Evolutionary conservation across 2,797 vertebrate species (phyloP), one percentile per base, ranked within the genome.

Genomic region (Trachurus trachurus): DNA sequence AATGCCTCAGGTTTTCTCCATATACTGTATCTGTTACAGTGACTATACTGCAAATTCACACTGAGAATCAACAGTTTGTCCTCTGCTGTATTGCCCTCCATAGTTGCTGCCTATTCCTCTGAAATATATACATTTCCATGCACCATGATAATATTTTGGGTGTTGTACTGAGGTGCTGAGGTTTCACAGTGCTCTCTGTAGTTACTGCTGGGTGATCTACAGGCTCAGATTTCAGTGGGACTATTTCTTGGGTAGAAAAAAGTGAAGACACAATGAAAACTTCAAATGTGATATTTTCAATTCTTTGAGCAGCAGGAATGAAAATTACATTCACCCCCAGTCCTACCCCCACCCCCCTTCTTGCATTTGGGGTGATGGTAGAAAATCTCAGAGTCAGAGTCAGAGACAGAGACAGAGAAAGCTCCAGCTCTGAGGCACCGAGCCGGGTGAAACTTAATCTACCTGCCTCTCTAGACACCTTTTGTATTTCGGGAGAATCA

Each of bases 251-350:
- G 12, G 13, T 19, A 67, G 71, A 71, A 76, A 66, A 70, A 67
- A 76, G 31, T 34, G 31, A 39, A 49, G 22, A 75, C 19, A 70
- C 3, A 31, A 63, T 44, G 60, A 65, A 67, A 79, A 64, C 29
- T 31, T 60, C 7, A 76, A 50, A 57, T 34, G 13, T 50, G 22
- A 71, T 70, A 76, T 40, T 81, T 54, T 66, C 42, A 53, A 22
- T 57, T 64, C 7, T 34, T 70, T 44, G 44, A 68, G 34, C 47
- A 10, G 9, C 22, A 29, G 47, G 70, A 45, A 72, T 56, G 78
- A 85, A 82, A 71, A 82, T 73, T 0, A 61, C 42, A 26, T 71
- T 69, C 29, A 53, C 69, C 75, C 26, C 26, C n/a, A n/a, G n/a
- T n/a, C n/a, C 26, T 3, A 26, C 26, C 26, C 26, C 26, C 26